These are phyloP conservation scores for Malacoctenus gilli DNA, from an alignment of 2,797 vertebrate species.

Conservation along the genomic window DNA sequence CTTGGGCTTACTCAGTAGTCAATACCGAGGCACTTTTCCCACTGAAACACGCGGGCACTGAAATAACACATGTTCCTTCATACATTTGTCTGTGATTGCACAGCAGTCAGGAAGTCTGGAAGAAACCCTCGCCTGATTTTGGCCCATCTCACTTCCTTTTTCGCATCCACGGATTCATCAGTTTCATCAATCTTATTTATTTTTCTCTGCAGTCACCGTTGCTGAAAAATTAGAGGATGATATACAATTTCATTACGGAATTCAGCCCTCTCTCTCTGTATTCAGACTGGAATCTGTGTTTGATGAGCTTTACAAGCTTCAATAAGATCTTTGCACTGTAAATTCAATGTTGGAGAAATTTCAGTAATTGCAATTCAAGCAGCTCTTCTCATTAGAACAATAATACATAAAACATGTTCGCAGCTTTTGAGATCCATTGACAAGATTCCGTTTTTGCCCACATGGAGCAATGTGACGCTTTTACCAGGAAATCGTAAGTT, in stretches of 20 bases:
- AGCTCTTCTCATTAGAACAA: no score
- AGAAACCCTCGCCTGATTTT: not conserved
- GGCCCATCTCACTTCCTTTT: not conserved
- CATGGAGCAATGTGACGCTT: no score
- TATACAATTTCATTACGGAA: not conserved
- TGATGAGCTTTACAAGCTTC: no score
- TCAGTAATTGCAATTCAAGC: no score
- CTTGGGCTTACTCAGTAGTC: constrained; percentile 11
- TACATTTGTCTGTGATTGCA: not conserved
- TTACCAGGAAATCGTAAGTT: no score
- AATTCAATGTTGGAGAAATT: no score
- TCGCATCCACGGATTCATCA: not conserved
- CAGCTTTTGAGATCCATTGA: no score
- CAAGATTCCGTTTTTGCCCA: no score
- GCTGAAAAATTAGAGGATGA: not conserved
- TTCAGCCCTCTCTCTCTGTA: not conserved
- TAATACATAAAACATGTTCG: no score
- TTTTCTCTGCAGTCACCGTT: not conserved
- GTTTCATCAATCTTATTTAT: not conserved
- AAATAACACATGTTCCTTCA: constrained; percentile 14
- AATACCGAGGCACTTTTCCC: constrained; percentile 12
- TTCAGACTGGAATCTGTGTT: no score
- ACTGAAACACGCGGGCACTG: not conserved
- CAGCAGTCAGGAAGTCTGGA: not conserved
- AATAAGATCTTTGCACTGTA: no score